Evolutionary conservation across 2,113 vertebrate species (phyloP), one percentile per base, ranked within the genome.

Genomic region (Circaetus cinerascens): DNA sequence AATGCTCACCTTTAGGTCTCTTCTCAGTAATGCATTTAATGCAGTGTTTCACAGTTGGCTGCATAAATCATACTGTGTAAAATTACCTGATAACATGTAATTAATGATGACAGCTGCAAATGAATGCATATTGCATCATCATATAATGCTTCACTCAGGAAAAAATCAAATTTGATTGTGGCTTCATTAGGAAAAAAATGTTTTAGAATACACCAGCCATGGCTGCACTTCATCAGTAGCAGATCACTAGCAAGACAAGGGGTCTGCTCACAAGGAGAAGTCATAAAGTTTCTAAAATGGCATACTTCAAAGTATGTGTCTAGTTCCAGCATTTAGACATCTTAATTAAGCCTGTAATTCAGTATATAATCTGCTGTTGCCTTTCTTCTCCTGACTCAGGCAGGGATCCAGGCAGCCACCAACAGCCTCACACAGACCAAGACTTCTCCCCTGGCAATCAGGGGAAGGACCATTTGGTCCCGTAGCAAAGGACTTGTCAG

Each of bases 231-330:
- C 87, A 43, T 2, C 46, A 12, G 46, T 2, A 23, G 45, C 76
- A 15, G 30, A 5, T 7, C 27, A 25, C 13, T 2, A n/a, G 48
- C 29, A 5, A 23, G 9, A 5, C 40, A 5, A 9, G 11, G 36
- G 8, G 5, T 18, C 15, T 48, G 72, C 41, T 56, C 46, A 1
- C 1, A 0, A 10, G 67, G 34, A 22, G 25, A 6, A 26, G 38
- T 3, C 7, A 0, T 10, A 2, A 9, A 29, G 36, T 0, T 13
- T 25, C 45, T 22, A 9, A 34, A 80, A 34, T 3, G 8, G 1
- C 23, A 7, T 6, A 12, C 7, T 14, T 9, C 4, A 21, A 57
- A 11, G 3, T 32, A 7, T 5, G 11, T 1, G 55, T 5, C 48
- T 40, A 1, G 27, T 9, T 18, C 36, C 67, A 75, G 45, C 8